Evolutionary conservation across 2,888 invertebrate species (phyloP), one percentile per base, ranked within the genome.

Genomic region (Cantharis flavilabris): DNA sequence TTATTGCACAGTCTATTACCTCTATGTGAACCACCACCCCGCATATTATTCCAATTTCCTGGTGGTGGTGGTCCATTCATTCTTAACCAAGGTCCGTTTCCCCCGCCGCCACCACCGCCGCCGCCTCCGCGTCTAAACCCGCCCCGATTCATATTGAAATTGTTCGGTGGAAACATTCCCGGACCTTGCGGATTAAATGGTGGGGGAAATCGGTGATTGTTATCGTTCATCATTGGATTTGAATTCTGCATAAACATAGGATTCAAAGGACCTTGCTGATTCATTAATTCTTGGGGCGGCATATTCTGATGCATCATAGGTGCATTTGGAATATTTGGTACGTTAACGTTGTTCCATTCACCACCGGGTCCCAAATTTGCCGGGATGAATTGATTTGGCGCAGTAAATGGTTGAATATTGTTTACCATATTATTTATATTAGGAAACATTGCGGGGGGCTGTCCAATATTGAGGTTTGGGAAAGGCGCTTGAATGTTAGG

Each of bases 1-100:
- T 95, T 94, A 86, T 94, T 93, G 86, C 96, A 97, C 90, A 92
- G 62, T 90, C 91, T 63, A 86, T 90, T 79, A 13, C 90, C 87
- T 62, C 90, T 89, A 77, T 88, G 86, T 18, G 89, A 16, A 77
- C 83, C 63, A 63, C 84, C 83, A 11, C 82, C 86, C 9, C 76
- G 71, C 33, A 64, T 65, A 9, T 76, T 90, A 11, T 89, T 90
- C 81, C 81, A 79, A 13, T 20, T 64, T 1, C 76, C 75, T 11
- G 83, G 84, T 9, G 83, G 84, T 7, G 83, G 82, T 28, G 81
- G 83, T 14, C 83, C 85, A 72, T 80, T 88, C 87, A 87, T 89
- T 85, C 86, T 91, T 89, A 83, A 88, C 90, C 84, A 89, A 85
- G 85, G 91, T 89, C 79, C 92, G 89, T 89, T 91, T 74, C 90